Percentiles rank a stretch among this genome's conserved stretches.
These are phyloP conservation scores for Agrochola macilenta DNA, from an alignment of 2,888 invertebrate genomes.

Conservation along the genomic window DNA sequence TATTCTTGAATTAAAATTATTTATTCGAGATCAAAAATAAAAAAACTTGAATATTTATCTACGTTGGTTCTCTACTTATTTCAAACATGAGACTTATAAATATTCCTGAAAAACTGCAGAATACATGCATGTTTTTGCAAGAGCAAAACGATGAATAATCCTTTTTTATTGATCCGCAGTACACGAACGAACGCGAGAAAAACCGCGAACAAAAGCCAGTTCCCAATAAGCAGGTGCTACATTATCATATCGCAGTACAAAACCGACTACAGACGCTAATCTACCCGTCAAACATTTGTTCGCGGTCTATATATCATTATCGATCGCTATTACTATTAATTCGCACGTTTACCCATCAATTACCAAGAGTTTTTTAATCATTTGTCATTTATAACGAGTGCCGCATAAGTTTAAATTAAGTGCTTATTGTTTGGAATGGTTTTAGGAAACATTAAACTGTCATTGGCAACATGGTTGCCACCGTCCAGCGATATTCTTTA, in stretches of 20 bases:
- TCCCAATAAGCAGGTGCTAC: slow-evolving; percentile 76
- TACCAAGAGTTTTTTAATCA: slow-evolving; percentile 81
- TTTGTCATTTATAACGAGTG: slow-evolving; percentile 83
- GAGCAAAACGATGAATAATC: slow-evolving; percentile 16
- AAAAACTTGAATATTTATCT: background rate
- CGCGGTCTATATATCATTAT: slow-evolving; percentile 80
- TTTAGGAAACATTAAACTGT: slow-evolving; percentile 68
- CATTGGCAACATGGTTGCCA: slow-evolving; percentile 52
- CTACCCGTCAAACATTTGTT: slow-evolving; percentile 77
- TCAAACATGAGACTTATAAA: background rate
- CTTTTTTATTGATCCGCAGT: slow-evolving; percentile 37
- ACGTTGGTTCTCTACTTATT: background rate
- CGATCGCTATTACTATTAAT: slow-evolving; percentile 82
- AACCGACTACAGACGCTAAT: slow-evolving; percentile 72
- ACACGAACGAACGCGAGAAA: slow-evolving; percentile 51
- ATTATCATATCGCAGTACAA: slow-evolving; percentile 59
- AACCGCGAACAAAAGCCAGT: slow-evolving; percentile 58
- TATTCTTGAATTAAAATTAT: background rate
- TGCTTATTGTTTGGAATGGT: slow-evolving; percentile 71
- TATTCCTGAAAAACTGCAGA: slow-evolving; percentile 12
- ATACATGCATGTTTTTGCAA: background rate
- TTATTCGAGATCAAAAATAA: background rate
- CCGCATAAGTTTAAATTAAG: slow-evolving; percentile 71
- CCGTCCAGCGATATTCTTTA: slow-evolving; percentile 63
- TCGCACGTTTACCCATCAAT: slow-evolving; percentile 82